Percentiles rank a stretch among this genome's conserved stretches.
phyloP scores from a whole-genome alignment of 2,888 invertebrate genomes.

The Limnephilus rhombicus region DNA sequence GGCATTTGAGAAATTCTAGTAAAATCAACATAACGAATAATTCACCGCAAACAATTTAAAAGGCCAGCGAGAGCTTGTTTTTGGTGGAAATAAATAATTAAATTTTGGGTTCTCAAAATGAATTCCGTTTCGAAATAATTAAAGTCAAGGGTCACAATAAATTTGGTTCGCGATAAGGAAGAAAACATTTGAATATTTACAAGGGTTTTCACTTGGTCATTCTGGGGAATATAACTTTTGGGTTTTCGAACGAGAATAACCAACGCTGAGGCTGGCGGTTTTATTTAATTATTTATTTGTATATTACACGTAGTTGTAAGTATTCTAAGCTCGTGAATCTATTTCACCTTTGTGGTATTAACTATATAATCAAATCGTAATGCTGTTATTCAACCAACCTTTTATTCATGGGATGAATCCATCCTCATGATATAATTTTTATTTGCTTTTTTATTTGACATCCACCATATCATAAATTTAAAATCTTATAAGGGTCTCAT shows the following conservation, averaged over 20 bases:
- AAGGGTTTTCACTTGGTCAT: not conserved
- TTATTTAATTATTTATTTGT: not conserved
- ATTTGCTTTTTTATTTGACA: no score
- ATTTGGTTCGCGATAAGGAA: not conserved
- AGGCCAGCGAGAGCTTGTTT: not conserved
- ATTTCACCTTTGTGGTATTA: not conserved
- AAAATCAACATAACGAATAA: not conserved
- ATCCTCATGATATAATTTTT: no score
- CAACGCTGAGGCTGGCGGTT: not conserved
- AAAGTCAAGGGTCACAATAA: not conserved
- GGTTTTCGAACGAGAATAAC: not conserved
- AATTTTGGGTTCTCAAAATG: not conserved
- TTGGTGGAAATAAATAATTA: not conserved
- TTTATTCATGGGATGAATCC: no score
- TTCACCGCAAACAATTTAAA: not conserved
- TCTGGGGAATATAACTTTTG: not conserved
- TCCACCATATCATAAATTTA: no score
- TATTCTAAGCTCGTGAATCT: not conserved
- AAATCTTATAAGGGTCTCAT: no score
- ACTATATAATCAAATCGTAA: no score
- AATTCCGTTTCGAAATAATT: not conserved
- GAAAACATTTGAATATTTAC: not conserved
- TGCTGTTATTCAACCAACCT: not conserved
- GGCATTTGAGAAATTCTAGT: not conserved
- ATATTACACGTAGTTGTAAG: not conserved